Base-by-base conservation (phyloP, 2,888 invertebrate genomes). In the Noctua comes region DNA sequence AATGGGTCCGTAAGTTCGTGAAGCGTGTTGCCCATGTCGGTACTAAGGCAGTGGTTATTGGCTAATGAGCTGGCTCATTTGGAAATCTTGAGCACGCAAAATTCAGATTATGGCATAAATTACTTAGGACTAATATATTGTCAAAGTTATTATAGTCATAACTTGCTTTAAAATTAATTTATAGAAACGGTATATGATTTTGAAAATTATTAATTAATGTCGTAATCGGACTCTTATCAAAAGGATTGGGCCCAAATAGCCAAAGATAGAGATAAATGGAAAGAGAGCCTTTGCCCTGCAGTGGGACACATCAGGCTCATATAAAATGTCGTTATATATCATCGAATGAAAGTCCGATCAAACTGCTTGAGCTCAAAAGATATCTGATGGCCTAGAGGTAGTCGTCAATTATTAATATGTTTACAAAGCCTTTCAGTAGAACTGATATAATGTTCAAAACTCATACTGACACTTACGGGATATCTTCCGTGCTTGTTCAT, bases 1-100 rank as follows among this genome's bases (percentile, higher is more conserved):
- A 80, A 80, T 76, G 46, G 64, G 21, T 43, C 21, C 13, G 66
- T 5, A 7, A 21, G n/a, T 62, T 64, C 43, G 6, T 18, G 48
- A 46, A 40, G 16, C 46, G 24, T 59, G 59, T 57, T 36, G 27
- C 2, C 16, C 4, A 59, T 27, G 7, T 62, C 4, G 1, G 27
- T 24, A 64, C 64, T 64, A 10, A 64, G 21, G 36, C 36, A 5
- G 16, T 54, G 18, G 36, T 36, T 36, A n/a, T 54, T 36, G 10
- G 36, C 24, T 64, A 46, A 73, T 48, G 24, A 31, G 2, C 18
- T 40, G 10, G 27, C 16, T 77, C 4, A 18, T 40, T 46, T n/a
- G 1, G 13, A 10, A 27, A 36, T 48, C 2, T 4, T 31, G 24
- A 59, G 13, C 65, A 68, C 54, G 65, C 5, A 2, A 43, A 2